Conservation (phyloP, 2,113 vertebrate genomes). For the Pteronura brasiliensis region DNA sequence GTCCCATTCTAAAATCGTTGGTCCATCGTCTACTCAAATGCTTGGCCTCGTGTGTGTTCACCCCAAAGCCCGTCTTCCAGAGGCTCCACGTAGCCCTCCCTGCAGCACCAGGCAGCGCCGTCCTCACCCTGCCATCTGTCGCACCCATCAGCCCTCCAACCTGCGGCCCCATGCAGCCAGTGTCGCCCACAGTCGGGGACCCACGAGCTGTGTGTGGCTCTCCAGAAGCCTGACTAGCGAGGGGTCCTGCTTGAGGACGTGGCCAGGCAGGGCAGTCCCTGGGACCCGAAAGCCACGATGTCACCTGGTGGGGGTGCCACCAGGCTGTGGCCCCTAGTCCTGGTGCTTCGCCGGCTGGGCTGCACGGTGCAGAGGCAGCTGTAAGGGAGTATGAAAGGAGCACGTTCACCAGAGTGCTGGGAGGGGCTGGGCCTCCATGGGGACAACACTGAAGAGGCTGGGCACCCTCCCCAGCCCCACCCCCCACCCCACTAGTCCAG, state of each 20-base stretch:
- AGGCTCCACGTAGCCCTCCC: accelerated
- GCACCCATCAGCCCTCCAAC: too few species aligned
- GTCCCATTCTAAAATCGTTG: not conserved
- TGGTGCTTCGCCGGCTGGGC: accelerated
- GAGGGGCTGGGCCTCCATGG: not conserved
- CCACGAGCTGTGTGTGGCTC: accelerated
- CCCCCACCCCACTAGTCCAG: too few species aligned
- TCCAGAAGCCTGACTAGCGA: not conserved
- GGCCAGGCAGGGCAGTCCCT: not conserved
- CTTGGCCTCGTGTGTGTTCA: too few species aligned
- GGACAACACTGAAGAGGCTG: not conserved
- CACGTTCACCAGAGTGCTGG: not conserved
- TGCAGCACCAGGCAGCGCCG: accelerated
- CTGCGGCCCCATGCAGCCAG: not conserved
- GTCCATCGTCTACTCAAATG: accelerated
- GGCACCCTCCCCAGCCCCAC: too few species aligned
- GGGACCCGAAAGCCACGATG: accelerated
- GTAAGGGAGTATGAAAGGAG: not conserved
- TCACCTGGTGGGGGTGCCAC: too few species aligned
- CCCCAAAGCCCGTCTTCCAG: not conserved
- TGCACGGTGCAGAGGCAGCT: not conserved
- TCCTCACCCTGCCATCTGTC: not conserved
- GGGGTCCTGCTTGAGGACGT: not conserved
- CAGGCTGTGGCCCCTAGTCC: too few species aligned
- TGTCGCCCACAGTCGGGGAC: accelerated